phyloP scores from a whole-genome alignment of 2,113 vertebrate species.

The Calypte anna region DNA sequence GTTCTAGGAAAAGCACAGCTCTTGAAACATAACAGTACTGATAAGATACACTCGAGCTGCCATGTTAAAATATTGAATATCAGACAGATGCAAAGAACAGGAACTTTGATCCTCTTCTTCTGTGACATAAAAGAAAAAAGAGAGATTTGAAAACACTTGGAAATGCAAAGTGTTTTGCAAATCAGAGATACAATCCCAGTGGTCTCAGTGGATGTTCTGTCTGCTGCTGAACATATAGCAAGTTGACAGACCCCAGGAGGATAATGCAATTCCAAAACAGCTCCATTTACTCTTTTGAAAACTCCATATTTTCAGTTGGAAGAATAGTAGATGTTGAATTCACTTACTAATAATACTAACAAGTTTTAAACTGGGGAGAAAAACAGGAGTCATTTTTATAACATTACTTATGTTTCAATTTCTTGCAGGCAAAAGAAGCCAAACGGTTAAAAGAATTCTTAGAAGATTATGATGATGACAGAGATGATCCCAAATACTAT shows the following conservation, averaged over 20 bases:
- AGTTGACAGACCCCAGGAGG: background rate
- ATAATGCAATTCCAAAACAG: background rate
- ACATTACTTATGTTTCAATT: background rate
- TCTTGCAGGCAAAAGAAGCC: constrained; percentile 91
- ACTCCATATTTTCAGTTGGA: background rate
- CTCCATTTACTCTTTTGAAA: background rate
- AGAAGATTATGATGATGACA: constrained; percentile 97
- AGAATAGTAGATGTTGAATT: background rate
- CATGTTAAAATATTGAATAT: background rate
- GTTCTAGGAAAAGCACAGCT: background rate
- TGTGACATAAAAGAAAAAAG: background rate
- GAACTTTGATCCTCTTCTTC: background rate
- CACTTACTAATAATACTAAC: background rate
- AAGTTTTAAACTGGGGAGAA: background rate
- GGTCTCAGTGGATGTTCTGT: background rate
- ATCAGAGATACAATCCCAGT: background rate
- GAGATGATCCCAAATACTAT: constrained; percentile 98
- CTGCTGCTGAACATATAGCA: background rate
- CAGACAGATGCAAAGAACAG: background rate
- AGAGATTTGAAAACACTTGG: background rate
- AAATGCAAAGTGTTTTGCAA: background rate
- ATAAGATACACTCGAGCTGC: background rate
- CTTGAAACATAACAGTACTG: background rate
- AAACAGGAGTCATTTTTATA: background rate
- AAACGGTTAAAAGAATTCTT: constrained; percentile 97